Evolutionary conservation across 2,113 vertebrate species (phyloP).

Genomic region (Neomonachus schauinslandi): DNA sequence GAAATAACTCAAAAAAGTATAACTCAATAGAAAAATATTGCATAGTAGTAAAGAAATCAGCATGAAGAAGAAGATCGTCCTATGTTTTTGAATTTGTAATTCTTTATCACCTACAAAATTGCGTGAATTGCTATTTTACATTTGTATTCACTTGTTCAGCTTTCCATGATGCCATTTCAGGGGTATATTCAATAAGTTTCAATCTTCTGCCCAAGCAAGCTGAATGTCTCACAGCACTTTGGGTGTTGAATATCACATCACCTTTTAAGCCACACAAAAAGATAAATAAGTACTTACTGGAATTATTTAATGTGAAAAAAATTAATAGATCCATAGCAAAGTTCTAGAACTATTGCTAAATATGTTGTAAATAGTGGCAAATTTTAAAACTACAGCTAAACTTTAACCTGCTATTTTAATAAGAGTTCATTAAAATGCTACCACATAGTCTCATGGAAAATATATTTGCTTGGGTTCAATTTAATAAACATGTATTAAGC

Average conservation of each 20-base stretch:
- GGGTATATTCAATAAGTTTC: not conserved
- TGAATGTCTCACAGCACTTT: not conserved
- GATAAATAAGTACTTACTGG: not conserved
- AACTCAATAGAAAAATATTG: not conserved
- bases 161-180: not conserved
- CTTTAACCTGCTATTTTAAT: constrained; percentile 11
- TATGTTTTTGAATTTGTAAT: not conserved
- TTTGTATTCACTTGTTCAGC: not conserved
- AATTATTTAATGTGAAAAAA: constrained; percentile 26
- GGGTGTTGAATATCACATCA: not conserved
- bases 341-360: constrained; percentile 9
- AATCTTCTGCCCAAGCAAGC: constrained; percentile 10
- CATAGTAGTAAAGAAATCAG: not conserved
- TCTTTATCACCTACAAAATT: not conserved
- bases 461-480: not conserved
- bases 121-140: not conserved
- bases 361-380: constrained; percentile 27
- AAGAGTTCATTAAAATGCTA: not conserved
- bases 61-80: not conserved
- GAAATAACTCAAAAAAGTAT: not conserved
- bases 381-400: not conserved
- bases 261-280: not conserved
- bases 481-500: not conserved
- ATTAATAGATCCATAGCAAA: not conserved
- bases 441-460: not conserved